Conservation (phyloP, 2,113 vertebrate species). For the Cinclus cinclus region DNA sequence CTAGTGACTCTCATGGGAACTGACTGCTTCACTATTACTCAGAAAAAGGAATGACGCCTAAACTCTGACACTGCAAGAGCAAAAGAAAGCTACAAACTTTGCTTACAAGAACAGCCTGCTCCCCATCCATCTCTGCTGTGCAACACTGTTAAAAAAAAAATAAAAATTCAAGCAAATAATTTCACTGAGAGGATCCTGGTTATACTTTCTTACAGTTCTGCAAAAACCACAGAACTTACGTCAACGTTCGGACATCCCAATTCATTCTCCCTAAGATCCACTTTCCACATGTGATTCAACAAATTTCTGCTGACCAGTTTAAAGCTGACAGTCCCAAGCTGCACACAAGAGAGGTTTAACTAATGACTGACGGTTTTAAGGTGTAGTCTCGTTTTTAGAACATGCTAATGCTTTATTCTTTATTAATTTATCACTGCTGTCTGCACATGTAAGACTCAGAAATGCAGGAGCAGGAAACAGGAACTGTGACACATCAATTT, state of each 20-base stretch:
- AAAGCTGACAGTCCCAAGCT: not conserved
- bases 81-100: constrained; percentile 11
- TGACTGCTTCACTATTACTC: not conserved
- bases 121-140: not conserved
- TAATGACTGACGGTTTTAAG: not conserved
- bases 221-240: not conserved
- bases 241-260: not conserved
- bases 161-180: not conserved
- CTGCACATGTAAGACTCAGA: not conserved
- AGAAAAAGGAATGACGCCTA: not conserved
- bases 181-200: not conserved
- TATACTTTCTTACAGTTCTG: not conserved
- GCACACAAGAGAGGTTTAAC: not conserved
- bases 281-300: not conserved
- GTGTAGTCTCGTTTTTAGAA: not conserved
- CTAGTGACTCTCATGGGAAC: not conserved
- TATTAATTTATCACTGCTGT: not conserved
- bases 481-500: not conserved
- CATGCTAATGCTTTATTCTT: not conserved
- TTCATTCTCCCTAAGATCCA: not conserved
- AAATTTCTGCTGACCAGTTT: not conserved
- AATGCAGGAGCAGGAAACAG: not conserved
- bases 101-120: not conserved
- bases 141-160: not conserved
- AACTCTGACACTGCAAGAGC: not conserved